Evolutionary conservation across 2,797 vertebrate species (phyloP).

Genomic region (Triplophysa yarkandensis): DNA sequence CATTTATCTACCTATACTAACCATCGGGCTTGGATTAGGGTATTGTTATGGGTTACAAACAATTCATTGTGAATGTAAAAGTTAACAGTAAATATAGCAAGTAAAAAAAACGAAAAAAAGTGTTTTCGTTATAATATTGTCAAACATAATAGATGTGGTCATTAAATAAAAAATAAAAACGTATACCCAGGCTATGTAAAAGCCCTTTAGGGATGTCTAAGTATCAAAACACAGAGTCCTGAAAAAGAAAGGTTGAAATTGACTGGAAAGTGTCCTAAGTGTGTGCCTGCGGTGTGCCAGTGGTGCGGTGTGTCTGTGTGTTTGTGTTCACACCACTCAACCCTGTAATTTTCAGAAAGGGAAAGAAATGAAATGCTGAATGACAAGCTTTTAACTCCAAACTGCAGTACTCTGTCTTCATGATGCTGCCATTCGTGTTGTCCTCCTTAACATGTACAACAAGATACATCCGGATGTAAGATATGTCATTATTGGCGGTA

Average conservation of each 20-base stretch:
- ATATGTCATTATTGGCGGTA: no score
- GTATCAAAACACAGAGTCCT: neutral
- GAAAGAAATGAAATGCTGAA: conserved; percentile 26
- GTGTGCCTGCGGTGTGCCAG: conserved; percentile 30
- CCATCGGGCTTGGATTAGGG: no score
- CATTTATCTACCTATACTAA: no score
- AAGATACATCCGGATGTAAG: no score
- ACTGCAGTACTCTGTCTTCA: conserved; percentile 9
- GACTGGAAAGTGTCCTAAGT: conserved; percentile 44
- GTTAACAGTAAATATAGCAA: no score
- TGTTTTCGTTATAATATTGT: no score
- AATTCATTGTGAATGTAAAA: no score
- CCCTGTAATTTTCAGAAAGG: conserved; percentile 49
- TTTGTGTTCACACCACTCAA: conserved; percentile 55
- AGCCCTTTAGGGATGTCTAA: neutral
- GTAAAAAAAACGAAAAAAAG: no score
- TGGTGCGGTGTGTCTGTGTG: conserved; percentile 50
- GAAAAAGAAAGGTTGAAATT: conserved; percentile 26
- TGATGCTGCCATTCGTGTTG: conserved; percentile 10
- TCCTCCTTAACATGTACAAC: neutral
- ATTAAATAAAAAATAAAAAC: no score
- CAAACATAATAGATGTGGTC: no score
- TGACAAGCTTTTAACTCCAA: conserved; percentile 42
- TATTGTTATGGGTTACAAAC: no score
- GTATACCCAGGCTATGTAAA: no score